Percentiles rank a stretch among this genome's conserved stretches.
phyloP scores from a whole-genome alignment of 2,797 vertebrate genomes.

The Myioborus miniatus region DNA sequence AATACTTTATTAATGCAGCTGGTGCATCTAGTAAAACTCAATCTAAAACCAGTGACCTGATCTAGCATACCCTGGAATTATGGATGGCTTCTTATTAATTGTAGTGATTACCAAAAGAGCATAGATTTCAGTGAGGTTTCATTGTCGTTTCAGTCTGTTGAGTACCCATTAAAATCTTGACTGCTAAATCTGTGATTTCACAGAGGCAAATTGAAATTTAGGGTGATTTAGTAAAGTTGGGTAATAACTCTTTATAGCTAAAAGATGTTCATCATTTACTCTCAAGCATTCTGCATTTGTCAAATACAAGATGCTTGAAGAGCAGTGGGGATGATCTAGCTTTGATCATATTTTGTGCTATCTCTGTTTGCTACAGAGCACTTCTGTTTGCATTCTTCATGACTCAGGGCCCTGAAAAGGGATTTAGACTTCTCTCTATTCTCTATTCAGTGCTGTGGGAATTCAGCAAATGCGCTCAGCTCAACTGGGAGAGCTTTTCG shows the following conservation, averaged over 20 bases:
- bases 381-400: constrained; percentile 4
- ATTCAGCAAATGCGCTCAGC: not conserved
- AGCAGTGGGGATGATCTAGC: not conserved
- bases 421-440: not conserved
- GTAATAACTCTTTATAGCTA: not conserved
- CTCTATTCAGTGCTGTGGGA: not conserved
- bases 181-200: not conserved
- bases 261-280: not conserved
- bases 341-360: constrained; percentile 3
- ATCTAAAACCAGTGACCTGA: not conserved
- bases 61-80: not conserved
- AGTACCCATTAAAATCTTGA: not conserved
- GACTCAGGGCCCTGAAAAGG: not conserved
- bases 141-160: not conserved
- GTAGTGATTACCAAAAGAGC: not conserved
- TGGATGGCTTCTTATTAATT: not conserved
- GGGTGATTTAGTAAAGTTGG: not conserved
- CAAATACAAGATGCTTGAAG: not conserved
- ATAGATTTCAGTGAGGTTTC: not conserved
- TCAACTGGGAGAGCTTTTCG: not conserved
- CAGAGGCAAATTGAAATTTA: not conserved
- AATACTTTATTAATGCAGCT: not conserved
- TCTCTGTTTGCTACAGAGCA: not conserved
- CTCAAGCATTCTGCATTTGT: not conserved
- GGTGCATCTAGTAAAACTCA: not conserved